phyloP scores from a whole-genome alignment of 2,797 vertebrate species.

The Threskiornis aethiopicus region DNA sequence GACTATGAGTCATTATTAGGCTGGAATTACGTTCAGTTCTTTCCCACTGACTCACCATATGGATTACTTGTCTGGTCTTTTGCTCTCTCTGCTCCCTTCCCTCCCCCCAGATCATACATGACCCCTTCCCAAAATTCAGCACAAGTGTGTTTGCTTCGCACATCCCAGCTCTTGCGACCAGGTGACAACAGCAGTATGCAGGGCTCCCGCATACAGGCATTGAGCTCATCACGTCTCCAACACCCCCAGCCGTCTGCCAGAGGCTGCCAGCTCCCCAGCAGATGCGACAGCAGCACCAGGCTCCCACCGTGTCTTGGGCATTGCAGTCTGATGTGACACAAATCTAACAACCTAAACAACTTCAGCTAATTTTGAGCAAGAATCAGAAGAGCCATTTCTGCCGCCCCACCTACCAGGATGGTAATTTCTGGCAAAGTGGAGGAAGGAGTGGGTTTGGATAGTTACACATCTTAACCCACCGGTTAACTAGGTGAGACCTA shows the following conservation, averaged over 20 bases:
- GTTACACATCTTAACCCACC: neutral
- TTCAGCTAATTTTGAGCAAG: neutral
- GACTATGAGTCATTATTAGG: constrained; percentile 24
- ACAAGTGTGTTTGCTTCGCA: accelerated
- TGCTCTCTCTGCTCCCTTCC: neutral
- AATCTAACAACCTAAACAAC: neutral
- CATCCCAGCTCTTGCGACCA: neutral
- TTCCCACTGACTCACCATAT: constrained; percentile 37
- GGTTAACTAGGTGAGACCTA: neutral
- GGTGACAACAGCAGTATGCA: neutral
- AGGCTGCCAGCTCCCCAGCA: neutral
- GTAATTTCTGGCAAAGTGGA: neutral
- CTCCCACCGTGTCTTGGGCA: accelerated
- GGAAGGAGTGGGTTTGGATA: constrained; percentile 2
- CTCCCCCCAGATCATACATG: neutral
- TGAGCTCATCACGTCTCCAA: neutral
- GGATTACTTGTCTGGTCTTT: neutral
- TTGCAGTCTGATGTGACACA: neutral
- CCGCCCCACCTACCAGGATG: neutral
- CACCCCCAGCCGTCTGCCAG: neutral
- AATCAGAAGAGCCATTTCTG: neutral
- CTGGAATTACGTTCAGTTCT: neutral
- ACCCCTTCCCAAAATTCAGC: neutral
- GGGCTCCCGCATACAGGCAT: accelerated
- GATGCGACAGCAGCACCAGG: neutral